Evolutionary conservation across 2,888 invertebrate genomes (phyloP).

Genomic region (Brachyptera putata): DNA sequence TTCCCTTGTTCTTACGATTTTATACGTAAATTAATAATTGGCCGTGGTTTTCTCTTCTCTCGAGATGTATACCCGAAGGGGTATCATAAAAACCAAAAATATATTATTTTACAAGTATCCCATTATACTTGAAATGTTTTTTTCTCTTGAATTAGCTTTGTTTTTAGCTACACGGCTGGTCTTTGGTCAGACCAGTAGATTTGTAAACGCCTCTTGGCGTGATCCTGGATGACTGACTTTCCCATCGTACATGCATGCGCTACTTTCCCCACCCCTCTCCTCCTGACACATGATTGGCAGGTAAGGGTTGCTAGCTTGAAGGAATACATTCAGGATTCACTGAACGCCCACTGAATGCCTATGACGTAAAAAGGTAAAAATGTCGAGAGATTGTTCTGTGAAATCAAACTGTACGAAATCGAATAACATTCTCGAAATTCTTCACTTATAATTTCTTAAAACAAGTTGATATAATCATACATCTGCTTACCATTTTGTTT

Average conservation of each 20-base stretch:
- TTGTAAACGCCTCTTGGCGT: slow-evolving; percentile 1
- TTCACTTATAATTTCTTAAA: no score
- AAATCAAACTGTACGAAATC: no score
- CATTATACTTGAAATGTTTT: no score
- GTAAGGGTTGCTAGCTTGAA: slow-evolving; percentile 3
- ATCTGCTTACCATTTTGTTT: no score
- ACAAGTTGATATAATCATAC: no score
- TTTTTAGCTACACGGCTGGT: background rate
- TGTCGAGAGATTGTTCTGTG: no score
- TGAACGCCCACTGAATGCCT: no score
- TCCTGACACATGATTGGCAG: slow-evolving; percentile 3
- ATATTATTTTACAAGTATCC: background rate
- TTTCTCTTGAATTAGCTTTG: slow-evolving; percentile 4
- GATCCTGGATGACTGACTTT: background rate
- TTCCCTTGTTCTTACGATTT: no score
- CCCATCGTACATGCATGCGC: background rate
- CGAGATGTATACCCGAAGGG: background rate
- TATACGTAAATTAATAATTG: no score
- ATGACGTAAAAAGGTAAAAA: no score
- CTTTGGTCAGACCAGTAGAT: background rate
- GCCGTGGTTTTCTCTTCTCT: background rate
- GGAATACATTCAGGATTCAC: background rate
- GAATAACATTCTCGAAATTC: no score
- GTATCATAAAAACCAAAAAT: background rate
- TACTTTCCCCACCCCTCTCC: background rate